Percentiles rank a stretch among this genome's conserved stretches.
Evolutionary conservation across 2,888 invertebrate species (phyloP).

Genomic region (Luperina nickerlii): DNA sequence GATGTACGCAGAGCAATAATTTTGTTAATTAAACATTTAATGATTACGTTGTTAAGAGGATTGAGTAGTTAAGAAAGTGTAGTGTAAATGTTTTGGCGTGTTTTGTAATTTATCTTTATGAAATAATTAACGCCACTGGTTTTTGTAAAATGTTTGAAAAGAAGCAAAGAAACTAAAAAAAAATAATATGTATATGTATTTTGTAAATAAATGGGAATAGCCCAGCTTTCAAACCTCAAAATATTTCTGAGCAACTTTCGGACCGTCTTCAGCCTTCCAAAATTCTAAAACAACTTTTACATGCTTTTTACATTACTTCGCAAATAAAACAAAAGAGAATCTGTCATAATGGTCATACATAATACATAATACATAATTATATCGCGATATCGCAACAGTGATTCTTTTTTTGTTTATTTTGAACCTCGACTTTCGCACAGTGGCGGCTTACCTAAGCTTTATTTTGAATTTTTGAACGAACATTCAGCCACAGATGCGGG

Average conservation of each 20-base stretch:
- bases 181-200: no score
- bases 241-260: background rate
- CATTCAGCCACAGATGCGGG: slow-evolving; percentile 33
- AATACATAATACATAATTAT: background rate
- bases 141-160: background rate
- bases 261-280: background rate
- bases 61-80: slow-evolving; percentile 30
- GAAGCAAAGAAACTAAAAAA: background rate
- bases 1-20: slow-evolving; percentile 47
- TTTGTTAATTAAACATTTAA: slow-evolving; percentile 54
- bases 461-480: slow-evolving; percentile 21
- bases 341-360: background rate
- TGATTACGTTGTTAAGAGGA: slow-evolving; percentile 29
- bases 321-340: background rate
- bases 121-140: background rate
- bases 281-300: background rate
- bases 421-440: background rate
- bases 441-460: slow-evolving; percentile 34
- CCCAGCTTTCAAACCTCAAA: slow-evolving; percentile 3
- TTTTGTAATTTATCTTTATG: slow-evolving; percentile 9
- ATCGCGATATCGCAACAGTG: background rate
- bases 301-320: background rate
- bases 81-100: slow-evolving; percentile 7
- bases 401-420: background rate
- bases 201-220: slow-evolving; percentile 11